phyloP scores from a whole-genome alignment of 2,113 vertebrate genomes.

The Urocitellus parryii region DNA sequence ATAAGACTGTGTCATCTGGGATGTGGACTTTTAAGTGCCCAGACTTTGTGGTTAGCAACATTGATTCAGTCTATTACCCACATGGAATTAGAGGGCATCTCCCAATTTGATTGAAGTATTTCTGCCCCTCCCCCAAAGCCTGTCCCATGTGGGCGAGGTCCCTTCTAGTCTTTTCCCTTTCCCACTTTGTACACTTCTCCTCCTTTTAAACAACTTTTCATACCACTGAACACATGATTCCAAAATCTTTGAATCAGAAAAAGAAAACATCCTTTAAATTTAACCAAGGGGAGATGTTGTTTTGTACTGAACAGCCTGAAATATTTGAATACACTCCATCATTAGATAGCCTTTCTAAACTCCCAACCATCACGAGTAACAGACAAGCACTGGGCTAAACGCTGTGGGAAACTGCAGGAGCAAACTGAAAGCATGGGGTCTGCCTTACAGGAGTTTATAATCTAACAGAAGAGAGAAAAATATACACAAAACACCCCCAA shows the following conservation, averaged over 20 bases:
- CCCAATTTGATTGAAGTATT: neutral
- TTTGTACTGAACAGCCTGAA: neutral
- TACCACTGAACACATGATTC: neutral
- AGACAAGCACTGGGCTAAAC: neutral
- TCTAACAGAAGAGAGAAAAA: constrained; percentile 73
- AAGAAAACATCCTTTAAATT: neutral
- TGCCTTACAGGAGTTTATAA: constrained; percentile 70
- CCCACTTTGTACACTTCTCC: neutral
- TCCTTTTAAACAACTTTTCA: neutral
- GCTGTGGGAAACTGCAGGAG: constrained; percentile 44
- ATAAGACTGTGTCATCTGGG: neutral
- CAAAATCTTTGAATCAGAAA: neutral
- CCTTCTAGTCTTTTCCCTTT: neutral
- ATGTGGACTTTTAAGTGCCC: neutral
- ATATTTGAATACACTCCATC: neutral
- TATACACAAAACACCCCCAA: constrained; percentile 75
- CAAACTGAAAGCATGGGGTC: constrained; percentile 28
- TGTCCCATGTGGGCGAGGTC: too few relatives aligned
- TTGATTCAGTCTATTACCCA: neutral
- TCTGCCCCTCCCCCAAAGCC: too few relatives aligned
- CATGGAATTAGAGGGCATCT: neutral
- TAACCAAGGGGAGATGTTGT: neutral
- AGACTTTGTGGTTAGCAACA: neutral
- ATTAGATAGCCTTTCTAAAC: neutral
- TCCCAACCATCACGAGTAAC: constrained; percentile 1